phyloP scores from a whole-genome alignment of 2,113 vertebrate species.

The Hyperoodon ampullatus region DNA sequence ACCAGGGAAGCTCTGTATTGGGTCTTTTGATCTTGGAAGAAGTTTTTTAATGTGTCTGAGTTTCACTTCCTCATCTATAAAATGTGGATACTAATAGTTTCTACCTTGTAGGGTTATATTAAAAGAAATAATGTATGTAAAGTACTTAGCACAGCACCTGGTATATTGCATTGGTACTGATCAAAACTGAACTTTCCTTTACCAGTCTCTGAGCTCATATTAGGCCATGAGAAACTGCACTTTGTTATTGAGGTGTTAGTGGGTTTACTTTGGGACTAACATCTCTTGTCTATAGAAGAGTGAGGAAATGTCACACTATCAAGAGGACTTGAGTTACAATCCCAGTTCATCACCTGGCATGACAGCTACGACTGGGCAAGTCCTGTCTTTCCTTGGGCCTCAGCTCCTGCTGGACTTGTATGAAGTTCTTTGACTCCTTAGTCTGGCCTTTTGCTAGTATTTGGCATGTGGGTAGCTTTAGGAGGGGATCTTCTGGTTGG shows the following conservation, averaged over 20 bases:
- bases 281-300: neutral
- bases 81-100: neutral
- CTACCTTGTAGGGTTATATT: neutral
- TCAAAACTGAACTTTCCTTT: neutral
- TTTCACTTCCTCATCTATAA: neutral
- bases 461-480: neutral
- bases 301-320: neutral
- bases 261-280: neutral
- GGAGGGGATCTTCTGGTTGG: neutral
- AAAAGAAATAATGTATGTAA: neutral
- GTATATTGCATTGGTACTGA: neutral
- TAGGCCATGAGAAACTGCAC: neutral
- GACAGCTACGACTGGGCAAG: neutral
- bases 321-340: neutral
- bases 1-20: too few relatives aligned
- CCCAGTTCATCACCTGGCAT: too few relatives aligned
- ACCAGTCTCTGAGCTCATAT: neutral
- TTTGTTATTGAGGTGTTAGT: neutral
- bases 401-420: neutral
- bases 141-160: neutral
- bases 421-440: neutral
- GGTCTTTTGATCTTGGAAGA: neutral
- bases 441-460: neutral
- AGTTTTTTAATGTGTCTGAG: neutral
- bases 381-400: neutral